These are phyloP conservation scores for Drosophila lacicola DNA, from an alignment of 2,888 invertebrate genomes.

Conservation along the genomic window DNA sequence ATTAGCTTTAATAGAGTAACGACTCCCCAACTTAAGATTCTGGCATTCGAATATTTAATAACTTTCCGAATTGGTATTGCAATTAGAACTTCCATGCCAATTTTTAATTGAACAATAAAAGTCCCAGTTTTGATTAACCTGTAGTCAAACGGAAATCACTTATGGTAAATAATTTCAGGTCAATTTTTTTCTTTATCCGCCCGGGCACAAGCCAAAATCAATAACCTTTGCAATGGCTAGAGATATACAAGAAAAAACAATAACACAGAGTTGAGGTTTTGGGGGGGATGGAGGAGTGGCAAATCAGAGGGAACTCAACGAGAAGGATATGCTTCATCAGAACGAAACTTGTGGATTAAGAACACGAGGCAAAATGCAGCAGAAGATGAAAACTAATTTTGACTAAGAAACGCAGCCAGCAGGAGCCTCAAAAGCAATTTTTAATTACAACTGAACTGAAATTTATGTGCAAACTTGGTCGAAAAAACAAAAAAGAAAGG, in stretches of 20 bases:
- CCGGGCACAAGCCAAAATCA: constrained; percentile 5
- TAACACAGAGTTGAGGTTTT: too few species aligned
- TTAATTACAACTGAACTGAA: constrained; percentile 78
- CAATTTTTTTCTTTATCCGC: neutral
- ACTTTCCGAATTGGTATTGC: neutral
- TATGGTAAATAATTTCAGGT: constrained; percentile 11
- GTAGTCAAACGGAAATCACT: constrained; percentile 1
- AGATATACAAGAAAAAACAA: too few species aligned
- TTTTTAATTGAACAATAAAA: constrained; percentile 1
- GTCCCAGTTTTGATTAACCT: constrained; percentile 1
- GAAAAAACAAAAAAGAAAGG: constrained; percentile 29
- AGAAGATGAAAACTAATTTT: constrained; percentile 66
- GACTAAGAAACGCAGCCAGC: constrained; percentile 53
- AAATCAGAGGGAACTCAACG: constrained; percentile 29
- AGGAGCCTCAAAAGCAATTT: constrained; percentile 70
- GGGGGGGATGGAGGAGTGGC: too few species aligned
- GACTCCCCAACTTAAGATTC: too few species aligned
- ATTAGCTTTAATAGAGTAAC: too few species aligned
- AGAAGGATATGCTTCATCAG: constrained; percentile 15
- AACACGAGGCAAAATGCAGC: constrained; percentile 22
- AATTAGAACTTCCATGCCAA: neutral
- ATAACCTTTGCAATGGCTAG: constrained; percentile 4
- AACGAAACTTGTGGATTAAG: constrained; percentile 36
- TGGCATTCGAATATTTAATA: too few species aligned
- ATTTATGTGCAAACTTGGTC: constrained; percentile 73